Conservation (phyloP, 2,797 vertebrate species). For the Hydrolagus colliei region DNA sequence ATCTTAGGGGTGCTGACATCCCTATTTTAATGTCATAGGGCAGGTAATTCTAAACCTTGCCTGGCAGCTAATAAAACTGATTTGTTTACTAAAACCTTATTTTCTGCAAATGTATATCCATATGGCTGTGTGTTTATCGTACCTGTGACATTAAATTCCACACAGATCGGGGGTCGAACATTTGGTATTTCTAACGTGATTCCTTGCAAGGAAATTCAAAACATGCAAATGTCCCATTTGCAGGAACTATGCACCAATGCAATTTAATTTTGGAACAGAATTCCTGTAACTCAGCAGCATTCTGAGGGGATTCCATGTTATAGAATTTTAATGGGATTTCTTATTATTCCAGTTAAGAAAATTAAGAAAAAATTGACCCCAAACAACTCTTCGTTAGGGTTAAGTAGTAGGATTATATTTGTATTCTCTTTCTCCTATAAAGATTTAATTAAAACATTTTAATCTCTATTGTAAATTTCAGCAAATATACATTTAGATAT, state of each 20-base stretch:
- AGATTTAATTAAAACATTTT: constrained; percentile 8
- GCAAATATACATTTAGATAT: not conserved
- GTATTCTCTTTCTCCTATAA: not conserved
- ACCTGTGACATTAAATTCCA: not conserved
- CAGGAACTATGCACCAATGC: no score
- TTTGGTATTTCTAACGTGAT: no score
- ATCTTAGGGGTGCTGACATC: not conserved
- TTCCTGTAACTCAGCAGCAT: no score
- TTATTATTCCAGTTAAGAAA: no score
- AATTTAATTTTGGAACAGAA: no score
- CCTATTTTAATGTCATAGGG: constrained; percentile 3
- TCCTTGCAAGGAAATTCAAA: no score
- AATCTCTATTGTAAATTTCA: constrained; percentile 12
- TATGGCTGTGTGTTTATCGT: not conserved
- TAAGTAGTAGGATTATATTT: constrained; percentile 13
- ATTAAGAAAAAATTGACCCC: no score
- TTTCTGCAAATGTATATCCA: no score
- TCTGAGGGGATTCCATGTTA: no score
- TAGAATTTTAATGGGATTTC: no score
- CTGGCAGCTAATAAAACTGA: not conserved
- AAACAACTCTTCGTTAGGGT: constrained; percentile 1
- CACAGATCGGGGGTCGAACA: no score
- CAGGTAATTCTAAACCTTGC: constrained; percentile 9
- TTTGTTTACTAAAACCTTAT: not conserved
- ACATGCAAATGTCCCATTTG: no score